Evolutionary conservation across 2,888 invertebrate genomes (phyloP), one percentile per base, ranked within the genome.

Genomic region (Idaea straminata): DNA sequence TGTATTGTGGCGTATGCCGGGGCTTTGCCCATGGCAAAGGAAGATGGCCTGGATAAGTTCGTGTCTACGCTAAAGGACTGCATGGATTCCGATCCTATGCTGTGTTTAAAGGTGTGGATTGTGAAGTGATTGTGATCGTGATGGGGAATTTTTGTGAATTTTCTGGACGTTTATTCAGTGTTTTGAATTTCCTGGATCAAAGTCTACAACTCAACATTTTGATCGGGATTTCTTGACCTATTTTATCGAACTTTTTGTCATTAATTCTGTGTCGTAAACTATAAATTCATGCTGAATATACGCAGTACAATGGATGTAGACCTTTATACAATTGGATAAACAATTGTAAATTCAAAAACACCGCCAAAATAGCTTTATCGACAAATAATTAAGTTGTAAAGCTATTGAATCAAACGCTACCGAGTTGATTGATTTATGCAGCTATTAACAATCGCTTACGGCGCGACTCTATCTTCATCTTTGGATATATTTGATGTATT

Each of bases 61-160:
- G 79, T 92, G 67, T 87, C 89, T 5, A 81, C 86, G 6, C 76
- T 96, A 69, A 94, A 95, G 85, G 95, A 95, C 79, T 96, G 96
- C 86, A 94, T 95, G 77, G 94, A 95, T 71, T 94, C 94, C 71
- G 95, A 95, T 76, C 93, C 96, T 80, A 91, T 95, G 77, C 89
- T 96, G 85, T 96, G 96, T 82, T 86, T 96, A 72, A 96, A 96
- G 95, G 96, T 96, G 94, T 93, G 90, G 88, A 85, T 74, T 84
- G 88, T 91, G 89, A 73, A 81, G 88, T 87, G 87, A 75, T 61
- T 75, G 82, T 80, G 77, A 69, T n/a, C 68, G 80, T 82, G 77
- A 67, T 69, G 66, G 74, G 74, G 73, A 74, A 72, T 73, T 70
- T 61, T 71, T 69, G 75, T 65, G 57, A 67, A 60, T 61, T 64